phyloP scores from a whole-genome alignment of 2,797 vertebrate genomes.

The Siniperca obscura region DNA sequence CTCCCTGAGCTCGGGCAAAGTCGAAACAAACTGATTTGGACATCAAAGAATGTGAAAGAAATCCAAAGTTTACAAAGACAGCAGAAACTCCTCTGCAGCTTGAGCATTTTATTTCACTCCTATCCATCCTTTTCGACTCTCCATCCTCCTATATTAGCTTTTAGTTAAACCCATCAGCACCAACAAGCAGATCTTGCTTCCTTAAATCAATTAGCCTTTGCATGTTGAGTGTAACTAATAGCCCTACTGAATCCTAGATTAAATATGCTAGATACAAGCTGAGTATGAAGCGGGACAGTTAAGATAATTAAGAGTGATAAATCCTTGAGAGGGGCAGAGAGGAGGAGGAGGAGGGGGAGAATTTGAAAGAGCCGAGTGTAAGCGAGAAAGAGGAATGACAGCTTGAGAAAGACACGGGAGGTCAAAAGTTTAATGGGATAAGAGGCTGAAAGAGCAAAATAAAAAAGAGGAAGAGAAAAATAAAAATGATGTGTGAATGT shows the following conservation, averaged over 20 bases:
- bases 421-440: slow-evolving; percentile 56
- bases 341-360: not conserved
- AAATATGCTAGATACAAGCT: slow-evolving; percentile 81
- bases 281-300: slow-evolving; percentile 74
- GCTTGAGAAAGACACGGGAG: slow-evolving; percentile 49
- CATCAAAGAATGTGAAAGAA: slow-evolving; percentile 53
- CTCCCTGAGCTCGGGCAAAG: slow-evolving; percentile 41
- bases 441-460: slow-evolving; percentile 44
- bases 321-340: slow-evolving; percentile 55
- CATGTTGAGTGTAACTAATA: slow-evolving; percentile 83
- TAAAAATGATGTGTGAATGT: slow-evolving; percentile 35
- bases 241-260: slow-evolving; percentile 79
- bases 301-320: slow-evolving; percentile 83
- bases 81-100: slow-evolving; percentile 34
- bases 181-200: slow-evolving; percentile 74
- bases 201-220: slow-evolving; percentile 80
- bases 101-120: slow-evolving; percentile 15
- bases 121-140: slow-evolving; percentile 28
- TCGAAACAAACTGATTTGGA: slow-evolving; percentile 61
- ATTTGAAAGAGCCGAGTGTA: slow-evolving; percentile 32
- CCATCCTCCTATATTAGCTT: slow-evolving; percentile 55
- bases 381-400: slow-evolving; percentile 30
- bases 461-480: not conserved
- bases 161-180: slow-evolving; percentile 67
- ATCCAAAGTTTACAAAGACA: slow-evolving; percentile 56